These are phyloP conservation scores for Eurystomus gularis DNA, from an alignment of 2,113 vertebrate species.

Conservation along the genomic window DNA sequence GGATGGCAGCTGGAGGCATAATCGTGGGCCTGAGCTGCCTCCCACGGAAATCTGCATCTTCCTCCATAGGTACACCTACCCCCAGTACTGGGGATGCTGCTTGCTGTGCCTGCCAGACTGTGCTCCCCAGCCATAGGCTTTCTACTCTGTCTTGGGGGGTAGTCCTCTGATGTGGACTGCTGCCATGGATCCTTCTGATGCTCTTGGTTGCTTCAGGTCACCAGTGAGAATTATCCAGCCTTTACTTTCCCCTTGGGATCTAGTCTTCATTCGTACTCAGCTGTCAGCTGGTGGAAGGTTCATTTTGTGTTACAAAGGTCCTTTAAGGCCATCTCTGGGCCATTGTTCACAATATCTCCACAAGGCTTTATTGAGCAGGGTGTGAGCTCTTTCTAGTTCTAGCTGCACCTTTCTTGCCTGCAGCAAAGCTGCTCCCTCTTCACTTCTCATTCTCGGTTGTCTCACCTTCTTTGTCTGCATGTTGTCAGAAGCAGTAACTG, in stretches of 20 bases:
- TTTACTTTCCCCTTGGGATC: background rate
- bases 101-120: background rate
- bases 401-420: conserved; percentile 31
- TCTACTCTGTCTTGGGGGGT: background rate
- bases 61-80: background rate
- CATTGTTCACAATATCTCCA: background rate
- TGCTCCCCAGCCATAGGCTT: background rate
- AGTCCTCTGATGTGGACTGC: background rate
- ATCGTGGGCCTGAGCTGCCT: background rate
- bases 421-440: background rate
- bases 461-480: background rate
- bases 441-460: background rate
- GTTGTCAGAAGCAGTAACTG: conserved; percentile 10
- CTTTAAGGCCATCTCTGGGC: background rate
- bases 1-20: background rate
- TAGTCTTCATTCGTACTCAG: background rate
- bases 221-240: background rate
- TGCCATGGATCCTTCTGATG: background rate
- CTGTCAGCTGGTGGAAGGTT: background rate
- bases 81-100: background rate
- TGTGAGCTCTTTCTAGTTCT: conserved; percentile 7
- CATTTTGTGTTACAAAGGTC: background rate
- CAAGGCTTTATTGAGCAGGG: background rate
- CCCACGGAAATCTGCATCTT: background rate
- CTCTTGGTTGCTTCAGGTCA: background rate